Evolutionary conservation across 2,888 invertebrate species (phyloP), one percentile per base, ranked within the genome.

Genomic region (Anthophora plumipes): DNA sequence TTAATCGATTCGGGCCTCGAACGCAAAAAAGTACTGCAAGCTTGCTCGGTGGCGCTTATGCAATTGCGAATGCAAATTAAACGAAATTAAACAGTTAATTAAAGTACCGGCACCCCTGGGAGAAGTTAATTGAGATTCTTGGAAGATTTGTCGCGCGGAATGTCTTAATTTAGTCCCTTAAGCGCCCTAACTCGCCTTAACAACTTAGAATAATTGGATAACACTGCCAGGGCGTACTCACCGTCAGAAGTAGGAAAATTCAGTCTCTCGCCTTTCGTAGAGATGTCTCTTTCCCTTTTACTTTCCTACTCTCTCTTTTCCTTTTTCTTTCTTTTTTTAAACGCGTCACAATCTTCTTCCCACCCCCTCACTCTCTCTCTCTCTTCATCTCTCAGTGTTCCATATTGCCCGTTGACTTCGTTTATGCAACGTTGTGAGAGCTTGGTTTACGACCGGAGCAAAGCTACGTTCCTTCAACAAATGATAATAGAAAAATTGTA

Each of bases 81-180:
- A 92, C 84, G 90, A 92, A 92, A 93, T 93, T 93, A 93, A 93
- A 93, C 91, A 92, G 93, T 93, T 93, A 93, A 93, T 93, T 93
- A 93, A 93, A 93, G 91, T 85, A 82, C 77, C 80, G 71, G 79
- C 76, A 82, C 86, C 75, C 88, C 84, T 85, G 77, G 81, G 88
- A 85, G 90, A 85, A 93, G 93, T 93, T 93, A 93, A 93, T 93
- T 93, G 93, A 93, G 93, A 93, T 93, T 93, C 93, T 93, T 93
- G 93, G 92, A 89, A 93, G 93, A 93, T 93, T 93, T 93, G 93
- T 92, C 92, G 93, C 90, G 90, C 91, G 93, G 93, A 93, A 93
- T 93, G 93, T 93, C 93, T 93, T 93, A 93, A 93, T 93, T 93
- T 93, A 93, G 92, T 93, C 91, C 91, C 92, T 93, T 92, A 92